Percentiles rank a stretch among this genome's conserved stretches.
Evolutionary conservation across 2,113 vertebrate genomes (phyloP).

Genomic region (Pseudorectes ferrugineus): DNA sequence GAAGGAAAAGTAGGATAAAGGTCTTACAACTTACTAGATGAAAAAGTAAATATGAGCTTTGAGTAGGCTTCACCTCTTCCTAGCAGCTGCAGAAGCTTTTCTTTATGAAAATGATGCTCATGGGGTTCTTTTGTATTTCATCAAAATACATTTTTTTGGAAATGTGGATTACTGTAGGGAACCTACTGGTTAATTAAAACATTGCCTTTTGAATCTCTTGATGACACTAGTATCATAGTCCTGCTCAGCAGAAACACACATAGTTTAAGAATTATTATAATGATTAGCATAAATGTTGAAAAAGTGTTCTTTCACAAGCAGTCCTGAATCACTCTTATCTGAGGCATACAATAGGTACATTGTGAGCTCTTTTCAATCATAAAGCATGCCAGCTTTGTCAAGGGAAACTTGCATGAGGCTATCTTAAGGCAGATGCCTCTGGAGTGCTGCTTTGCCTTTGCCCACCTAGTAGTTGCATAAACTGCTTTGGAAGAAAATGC

Average conservation of each 20-base stretch:
- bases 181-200: not conserved
- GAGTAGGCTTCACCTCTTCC: not conserved
- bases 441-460: constrained; percentile 15
- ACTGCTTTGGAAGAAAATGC: constrained; percentile 48
- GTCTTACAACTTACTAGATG: not conserved
- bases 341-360: not conserved
- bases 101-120: not conserved
- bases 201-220: not conserved
- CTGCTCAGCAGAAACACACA: not conserved
- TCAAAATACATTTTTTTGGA: not conserved
- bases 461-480: constrained; percentile 47
- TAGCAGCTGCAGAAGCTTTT: not conserved
- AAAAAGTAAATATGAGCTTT: not conserved
- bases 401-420: not conserved
- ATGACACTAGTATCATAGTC: not conserved
- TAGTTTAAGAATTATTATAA: not conserved
- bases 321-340: not conserved
- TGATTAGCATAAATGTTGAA: not conserved
- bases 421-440: not conserved
- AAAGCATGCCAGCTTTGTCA: not conserved
- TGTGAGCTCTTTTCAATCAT: not conserved
- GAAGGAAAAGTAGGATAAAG: not conserved
- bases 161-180: not conserved
- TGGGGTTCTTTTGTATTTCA: not conserved
- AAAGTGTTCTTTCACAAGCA: not conserved